A percentile compares a stretch with the other conserved stretches of the same genome.
These are phyloP conservation scores for Poecile montanus DNA, from an alignment of 2,797 vertebrate genomes.

Conservation along the genomic window DNA sequence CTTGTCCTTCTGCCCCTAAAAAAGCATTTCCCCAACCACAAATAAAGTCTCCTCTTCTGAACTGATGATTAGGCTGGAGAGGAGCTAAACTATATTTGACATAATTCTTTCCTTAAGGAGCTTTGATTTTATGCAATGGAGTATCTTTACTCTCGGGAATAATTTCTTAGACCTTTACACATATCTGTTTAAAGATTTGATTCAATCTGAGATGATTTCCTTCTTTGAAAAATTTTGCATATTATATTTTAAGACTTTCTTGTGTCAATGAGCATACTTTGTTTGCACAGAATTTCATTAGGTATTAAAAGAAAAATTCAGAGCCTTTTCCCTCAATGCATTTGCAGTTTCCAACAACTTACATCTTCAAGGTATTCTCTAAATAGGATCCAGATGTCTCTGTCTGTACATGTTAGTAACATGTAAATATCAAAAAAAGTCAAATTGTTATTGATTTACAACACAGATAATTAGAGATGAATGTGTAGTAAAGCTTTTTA, in stretches of 20 bases:
- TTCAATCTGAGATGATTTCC: background rate
- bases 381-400: background rate
- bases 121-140: background rate
- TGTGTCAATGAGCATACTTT: background rate
- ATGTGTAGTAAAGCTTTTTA: constrained; percentile 83
- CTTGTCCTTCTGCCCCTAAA: background rate
- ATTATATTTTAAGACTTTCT: background rate
- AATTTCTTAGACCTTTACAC: background rate
- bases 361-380: background rate
- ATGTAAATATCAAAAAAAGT: constrained; percentile 75
- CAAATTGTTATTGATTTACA: constrained; percentile 80
- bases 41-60: background rate
- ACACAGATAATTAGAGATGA: constrained; percentile 85
- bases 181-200: constrained; percentile 4
- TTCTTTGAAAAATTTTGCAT: background rate
- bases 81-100: background rate
- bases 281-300: background rate
- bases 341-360: background rate
- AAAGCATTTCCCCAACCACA: background rate
- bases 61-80: background rate
- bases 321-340: background rate
- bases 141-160: background rate
- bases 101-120: background rate
- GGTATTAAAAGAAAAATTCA: background rate
- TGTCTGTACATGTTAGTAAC: background rate